Evolutionary conservation across 2,113 vertebrate genomes (phyloP).

Genomic region (Callipepla squamata): DNA sequence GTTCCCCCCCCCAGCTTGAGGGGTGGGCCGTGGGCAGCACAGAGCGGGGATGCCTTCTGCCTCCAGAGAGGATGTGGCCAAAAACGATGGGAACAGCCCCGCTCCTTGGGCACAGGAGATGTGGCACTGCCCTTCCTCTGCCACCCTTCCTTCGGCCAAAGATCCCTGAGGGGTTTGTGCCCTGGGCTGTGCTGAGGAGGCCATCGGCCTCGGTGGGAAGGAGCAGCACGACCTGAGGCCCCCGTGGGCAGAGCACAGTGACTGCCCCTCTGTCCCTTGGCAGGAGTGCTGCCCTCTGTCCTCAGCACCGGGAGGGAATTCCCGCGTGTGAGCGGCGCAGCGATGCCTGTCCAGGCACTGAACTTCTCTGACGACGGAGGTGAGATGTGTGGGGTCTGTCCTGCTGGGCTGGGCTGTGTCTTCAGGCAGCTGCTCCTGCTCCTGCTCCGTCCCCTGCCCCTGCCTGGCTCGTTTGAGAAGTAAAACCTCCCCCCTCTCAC

Average conservation of each 20-base stretch:
- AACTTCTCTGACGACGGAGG: conserved; percentile 55
- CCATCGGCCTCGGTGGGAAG: no score
- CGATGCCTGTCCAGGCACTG: background rate
- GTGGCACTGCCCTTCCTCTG: no score
- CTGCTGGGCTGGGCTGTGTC: background rate
- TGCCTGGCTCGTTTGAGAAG: background rate
- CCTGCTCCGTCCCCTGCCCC: background rate
- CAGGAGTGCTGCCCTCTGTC: background rate
- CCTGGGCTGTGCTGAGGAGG: no score
- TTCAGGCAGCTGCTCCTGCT: background rate
- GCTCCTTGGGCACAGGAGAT: background rate
- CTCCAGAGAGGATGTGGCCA: background rate
- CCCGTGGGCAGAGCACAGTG: background rate
- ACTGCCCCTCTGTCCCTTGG: background rate
- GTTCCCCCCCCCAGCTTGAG: no score
- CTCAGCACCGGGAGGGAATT: background rate
- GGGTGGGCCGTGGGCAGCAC: background rate
- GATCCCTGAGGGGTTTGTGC: no score
- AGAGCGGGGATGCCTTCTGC: background rate
- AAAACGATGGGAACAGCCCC: no score
- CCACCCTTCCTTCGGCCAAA: background rate
- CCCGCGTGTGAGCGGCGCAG: background rate
- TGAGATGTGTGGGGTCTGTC: background rate
- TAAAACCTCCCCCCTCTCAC: fast-evolving
- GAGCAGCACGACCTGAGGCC: no score